Conservation (phyloP, 2,797 vertebrate genomes). For the Dicrostonyx torquatus region DNA sequence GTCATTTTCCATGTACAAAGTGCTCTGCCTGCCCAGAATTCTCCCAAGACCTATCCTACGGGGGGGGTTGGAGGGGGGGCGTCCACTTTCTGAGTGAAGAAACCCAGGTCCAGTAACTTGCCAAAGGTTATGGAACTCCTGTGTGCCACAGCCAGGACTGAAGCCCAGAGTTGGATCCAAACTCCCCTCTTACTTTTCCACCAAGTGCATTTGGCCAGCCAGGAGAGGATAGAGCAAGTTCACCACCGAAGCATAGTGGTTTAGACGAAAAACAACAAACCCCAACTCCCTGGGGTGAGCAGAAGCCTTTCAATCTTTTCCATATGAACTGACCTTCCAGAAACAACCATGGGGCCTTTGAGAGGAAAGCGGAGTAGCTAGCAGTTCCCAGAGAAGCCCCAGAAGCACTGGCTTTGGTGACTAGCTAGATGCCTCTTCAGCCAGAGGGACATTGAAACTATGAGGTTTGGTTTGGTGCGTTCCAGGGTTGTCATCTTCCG, state of each 20-base stretch:
- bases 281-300: neutral
- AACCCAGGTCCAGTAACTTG: neutral
- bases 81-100: conserved; percentile 41
- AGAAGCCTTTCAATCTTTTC: conserved; percentile 46
- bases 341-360: neutral
- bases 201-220: conserved; percentile 41
- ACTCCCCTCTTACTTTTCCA: conserved; percentile 29
- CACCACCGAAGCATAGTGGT: conserved; percentile 24
- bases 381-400: neutral
- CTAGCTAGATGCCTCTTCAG: neutral
- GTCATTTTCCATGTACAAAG: neutral
- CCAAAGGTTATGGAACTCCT: conserved; percentile 5
- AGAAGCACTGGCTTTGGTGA: neutral
- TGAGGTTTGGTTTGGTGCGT: neutral
- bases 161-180: neutral
- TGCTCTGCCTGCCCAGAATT: neutral
- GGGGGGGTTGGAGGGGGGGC: neutral
- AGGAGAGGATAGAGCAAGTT: conserved; percentile 1
- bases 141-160: neutral
- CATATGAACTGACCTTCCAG: conserved; percentile 29
- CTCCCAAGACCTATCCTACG: neutral
- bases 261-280: conserved; percentile 45
- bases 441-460: neutral
- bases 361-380: neutral
- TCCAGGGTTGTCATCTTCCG: neutral